Evolutionary conservation across 1,140 invertebrate genomes (phyloP).

Genomic region (Stegodyphus mimosarum): DNA sequence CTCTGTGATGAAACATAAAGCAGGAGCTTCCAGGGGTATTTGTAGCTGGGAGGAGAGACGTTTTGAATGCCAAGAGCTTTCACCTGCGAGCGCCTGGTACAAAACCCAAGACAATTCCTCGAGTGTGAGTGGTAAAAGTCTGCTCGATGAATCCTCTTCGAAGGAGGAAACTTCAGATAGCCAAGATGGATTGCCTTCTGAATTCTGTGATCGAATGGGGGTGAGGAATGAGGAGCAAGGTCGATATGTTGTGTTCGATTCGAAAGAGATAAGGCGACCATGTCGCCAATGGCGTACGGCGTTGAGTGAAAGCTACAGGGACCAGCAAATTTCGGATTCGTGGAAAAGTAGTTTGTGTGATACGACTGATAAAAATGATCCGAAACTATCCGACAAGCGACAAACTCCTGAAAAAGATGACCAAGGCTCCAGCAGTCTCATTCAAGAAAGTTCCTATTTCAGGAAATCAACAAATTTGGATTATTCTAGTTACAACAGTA

Average conservation of each 20-base stretch:
- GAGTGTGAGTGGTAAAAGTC: constrained; percentile 29
- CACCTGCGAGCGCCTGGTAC: constrained; percentile 5
- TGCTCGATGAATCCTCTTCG: constrained; percentile 31
- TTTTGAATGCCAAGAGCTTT: neutral
- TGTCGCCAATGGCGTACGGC: constrained; percentile 11
- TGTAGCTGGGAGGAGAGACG: constrained; percentile 33
- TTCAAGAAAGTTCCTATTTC: constrained; percentile 20
- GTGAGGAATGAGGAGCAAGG: constrained; percentile 26
- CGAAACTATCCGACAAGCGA: constrained; percentile 13
- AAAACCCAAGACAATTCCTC: constrained; percentile 28
- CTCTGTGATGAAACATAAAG: constrained; percentile 53
- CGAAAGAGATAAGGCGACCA: constrained; percentile 9
- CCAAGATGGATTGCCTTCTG: constrained; percentile 24
- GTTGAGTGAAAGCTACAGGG: constrained; percentile 50
- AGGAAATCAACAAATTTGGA: constrained; percentile 29
- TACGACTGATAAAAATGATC: neutral
- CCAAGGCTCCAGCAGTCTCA: neutral
- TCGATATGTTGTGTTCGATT: constrained; percentile 43
- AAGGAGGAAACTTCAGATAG: constrained; percentile 48
- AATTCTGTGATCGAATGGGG: constrained; percentile 42
- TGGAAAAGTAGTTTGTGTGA: constrained; percentile 25
- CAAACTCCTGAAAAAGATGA: constrained; percentile 38
- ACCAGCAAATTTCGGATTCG: constrained; percentile 19
- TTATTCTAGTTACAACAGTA: constrained; percentile 44
- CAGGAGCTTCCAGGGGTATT: constrained; percentile 25